Evolutionary conservation across 2,888 invertebrate species (phyloP), one percentile per base, ranked within the genome.

Genomic region (Acholoe squamosa): DNA sequence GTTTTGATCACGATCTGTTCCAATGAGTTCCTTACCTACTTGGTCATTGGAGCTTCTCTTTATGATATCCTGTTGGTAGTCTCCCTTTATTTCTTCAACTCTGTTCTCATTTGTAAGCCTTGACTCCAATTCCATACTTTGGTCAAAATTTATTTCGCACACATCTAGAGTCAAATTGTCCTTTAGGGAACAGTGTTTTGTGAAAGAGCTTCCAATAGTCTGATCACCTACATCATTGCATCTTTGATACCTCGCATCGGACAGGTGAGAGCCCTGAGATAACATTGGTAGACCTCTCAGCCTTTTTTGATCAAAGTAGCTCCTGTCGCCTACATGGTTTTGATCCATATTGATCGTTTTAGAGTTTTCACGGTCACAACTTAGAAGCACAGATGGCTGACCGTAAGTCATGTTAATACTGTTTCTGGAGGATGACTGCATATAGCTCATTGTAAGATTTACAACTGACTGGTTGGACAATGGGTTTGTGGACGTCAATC

Each of bases 341-440:
- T 54, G 10, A 14, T 19, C 61, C n/a, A 1, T 19, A 61, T n/a
- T 19, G n/a, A 7, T 61, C 5, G 14, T 3, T 61, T 14, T 61
- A n/a, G 61, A 61, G 61, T 61, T 61, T 43, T 43, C 43, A 7
- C 61, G 61, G n/a, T 61, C 61, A 61, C 61, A 61, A 19, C 61
- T 61, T n/a, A 61, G 61, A 61, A 61, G 61, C n/a, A 61, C 61
- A 14, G 61, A 61, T n/a, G n/a, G 61, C n/a, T 61, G 61, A 3
- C 61, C 61, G 14, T 61, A 61, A 3, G 61, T 61, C 61, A 61
- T 61, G 19, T 61, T n/a, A 3, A 61, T n/a, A 61, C 61, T 61
- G n/a, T 61, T 61, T 61, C 22, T 61, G 19, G 19, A n/a, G 3
- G 61, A 61, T 1, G 61, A n/a, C 19, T 61, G 43, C 43, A 43